Evolutionary conservation across 2,888 invertebrate species (phyloP), one percentile per base, ranked within the genome.

Genomic region (Zygothrica quintamaculata): DNA sequence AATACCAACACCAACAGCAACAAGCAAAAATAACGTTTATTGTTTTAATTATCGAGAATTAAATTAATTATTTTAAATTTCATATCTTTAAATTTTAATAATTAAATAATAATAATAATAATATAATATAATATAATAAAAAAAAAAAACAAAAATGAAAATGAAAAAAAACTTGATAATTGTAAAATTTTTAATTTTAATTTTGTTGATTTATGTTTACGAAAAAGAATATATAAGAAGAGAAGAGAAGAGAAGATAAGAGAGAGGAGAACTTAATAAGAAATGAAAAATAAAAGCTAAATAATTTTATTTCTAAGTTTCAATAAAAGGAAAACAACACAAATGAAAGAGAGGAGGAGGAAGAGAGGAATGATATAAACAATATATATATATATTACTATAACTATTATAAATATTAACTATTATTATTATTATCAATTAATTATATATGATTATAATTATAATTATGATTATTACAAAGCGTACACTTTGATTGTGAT

Each of bases 401-500:
- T 64, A 53, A 71, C 50, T 52, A 71, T 71, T 71, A 71, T 72
- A 26, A 72, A 56, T 72, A 72, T 51, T 34, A 36, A 13, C 8
- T 55, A 70, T 70, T 62, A 72, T 42, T 53, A 71, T 65, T 60
- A 53, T 46, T 56, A 61, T 44, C n/a, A n/a, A n/a, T n/a, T n/a
- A n/a, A n/a, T n/a, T n/a, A 50, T 50, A 39, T 57, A 62, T 39
- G 13, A 18, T 66, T 36, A 53, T 56, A 36, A 61, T 62, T 71
- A 75, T 75, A 75, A 77, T 81, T 70, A 64, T 76, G 62, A 82
- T 76, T 79, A 75, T 74, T 80, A 80, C 75, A 80, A 80, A 77
- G 85, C 81, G 82, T 82, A 82, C 84, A 82, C 84, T 82, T 85
- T 82, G 80, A 84, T 84, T 84, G 82, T 84, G 82, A 84, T 84